A percentile compares a stretch with the other conserved stretches of the same genome.
phyloP scores from a whole-genome alignment of 2,888 invertebrate species.

The Cosmia trapezina region DNA sequence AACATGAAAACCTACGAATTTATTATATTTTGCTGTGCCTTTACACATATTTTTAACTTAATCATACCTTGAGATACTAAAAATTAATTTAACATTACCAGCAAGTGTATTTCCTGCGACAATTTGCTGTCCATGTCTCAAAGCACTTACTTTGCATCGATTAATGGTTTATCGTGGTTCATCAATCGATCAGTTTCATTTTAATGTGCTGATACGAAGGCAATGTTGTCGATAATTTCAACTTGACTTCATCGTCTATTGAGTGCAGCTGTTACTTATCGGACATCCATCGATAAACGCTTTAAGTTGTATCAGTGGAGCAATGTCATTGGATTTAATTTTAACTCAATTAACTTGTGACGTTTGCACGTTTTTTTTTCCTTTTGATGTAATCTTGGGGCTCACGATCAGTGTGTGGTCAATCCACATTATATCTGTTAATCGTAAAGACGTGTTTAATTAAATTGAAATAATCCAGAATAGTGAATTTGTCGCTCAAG shows the following conservation, averaged over 20 bases:
- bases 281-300: conserved; percentile 62
- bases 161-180: conserved; percentile 62
- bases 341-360: conserved; percentile 56
- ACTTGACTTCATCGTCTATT: conserved; percentile 58
- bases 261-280: conserved; percentile 61
- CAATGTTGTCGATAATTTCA: conserved; percentile 61
- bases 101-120: conserved; percentile 33
- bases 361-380: conserved; percentile 35
- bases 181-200: conserved; percentile 65
- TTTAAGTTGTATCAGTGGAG: conserved; percentile 54
- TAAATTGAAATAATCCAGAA: not conserved
- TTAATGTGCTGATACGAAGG: conserved; percentile 61
- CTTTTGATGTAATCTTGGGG: conserved; percentile 15
- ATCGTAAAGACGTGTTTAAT: conserved; percentile 9
- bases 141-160: conserved; percentile 59
- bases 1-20: conserved; percentile 5
- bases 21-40: not conserved
- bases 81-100: conserved; percentile 34
- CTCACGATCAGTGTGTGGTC: conserved; percentile 14
- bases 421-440: conserved; percentile 5
- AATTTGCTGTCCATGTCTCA: conserved; percentile 51
- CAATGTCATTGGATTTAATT: conserved; percentile 59
- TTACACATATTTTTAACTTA: conserved; percentile 17
- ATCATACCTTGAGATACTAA: conserved; percentile 29
- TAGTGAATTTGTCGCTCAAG: not conserved